A percentile compares a stretch with the other conserved stretches of the same genome.
Conservation (phyloP, 2,113 vertebrate species). For the Menura novaehollandiae region DNA sequence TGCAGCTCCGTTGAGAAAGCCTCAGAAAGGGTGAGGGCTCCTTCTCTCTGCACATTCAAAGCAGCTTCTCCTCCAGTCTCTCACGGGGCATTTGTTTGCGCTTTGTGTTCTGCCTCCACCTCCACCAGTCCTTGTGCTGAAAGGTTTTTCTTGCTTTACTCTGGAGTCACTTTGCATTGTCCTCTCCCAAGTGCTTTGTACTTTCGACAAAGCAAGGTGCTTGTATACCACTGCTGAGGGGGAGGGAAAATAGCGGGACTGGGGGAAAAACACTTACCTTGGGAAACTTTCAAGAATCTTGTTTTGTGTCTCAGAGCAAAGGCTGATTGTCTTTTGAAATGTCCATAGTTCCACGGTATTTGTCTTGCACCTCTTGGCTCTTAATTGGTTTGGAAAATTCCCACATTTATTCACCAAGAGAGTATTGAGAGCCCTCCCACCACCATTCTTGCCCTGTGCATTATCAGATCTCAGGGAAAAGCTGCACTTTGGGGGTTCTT, state of each 20-base stretch:
- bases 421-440: not conserved
- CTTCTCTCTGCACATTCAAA: not conserved
- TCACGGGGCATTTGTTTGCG: not conserved
- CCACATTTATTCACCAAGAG: not conserved
- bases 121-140: not conserved
- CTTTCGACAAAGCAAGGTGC: not conserved
- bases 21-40: not conserved
- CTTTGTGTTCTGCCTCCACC: constrained; percentile 4
- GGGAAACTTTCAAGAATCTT: not conserved
- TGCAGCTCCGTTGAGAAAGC: not conserved
- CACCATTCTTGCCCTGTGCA: not conserved
- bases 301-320: not conserved
- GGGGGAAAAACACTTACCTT: not conserved
- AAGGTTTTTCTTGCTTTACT: constrained; percentile 32
- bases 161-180: not conserved
- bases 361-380: not conserved
- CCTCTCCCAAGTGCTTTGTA: not conserved
- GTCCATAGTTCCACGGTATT: not conserved
- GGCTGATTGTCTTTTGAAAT: not conserved
- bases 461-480: not conserved
- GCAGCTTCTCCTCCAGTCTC: not conserved
- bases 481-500: not conserved
- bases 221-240: not conserved
- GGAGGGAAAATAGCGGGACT: not conserved
- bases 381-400: not conserved